Conservation (phyloP, 2,113 vertebrate species). For the Mormoops blainvillei region DNA sequence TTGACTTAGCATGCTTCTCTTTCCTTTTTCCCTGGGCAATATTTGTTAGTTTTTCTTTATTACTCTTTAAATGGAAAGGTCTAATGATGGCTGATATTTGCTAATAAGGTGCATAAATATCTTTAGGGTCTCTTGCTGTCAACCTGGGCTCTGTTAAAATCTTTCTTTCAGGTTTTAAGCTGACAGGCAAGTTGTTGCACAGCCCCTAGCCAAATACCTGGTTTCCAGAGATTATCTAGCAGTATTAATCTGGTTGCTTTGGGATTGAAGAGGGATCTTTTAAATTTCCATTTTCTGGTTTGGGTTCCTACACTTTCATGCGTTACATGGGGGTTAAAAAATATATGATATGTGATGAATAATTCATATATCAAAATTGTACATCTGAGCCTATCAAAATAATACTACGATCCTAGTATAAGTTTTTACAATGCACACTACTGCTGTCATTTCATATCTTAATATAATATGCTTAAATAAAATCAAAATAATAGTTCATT, state of each 20-base stretch:
- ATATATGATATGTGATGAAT: not conserved
- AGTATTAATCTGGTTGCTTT: not conserved
- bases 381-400: not conserved
- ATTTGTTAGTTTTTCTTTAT: not conserved
- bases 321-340: not conserved
- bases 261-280: not conserved
- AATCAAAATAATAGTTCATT: not conserved
- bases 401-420: not conserved
- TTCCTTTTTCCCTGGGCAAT: not conserved
- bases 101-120: too few relatives aligned
- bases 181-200: not conserved
- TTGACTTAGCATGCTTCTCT: not conserved
- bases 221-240: not conserved
- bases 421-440: not conserved
- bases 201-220: not conserved
- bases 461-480: not conserved
- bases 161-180: not conserved
- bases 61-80: not conserved
- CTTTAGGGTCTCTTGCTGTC: too few relatives aligned
- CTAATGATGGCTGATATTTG: not conserved
- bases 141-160: not conserved
- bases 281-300: not conserved
- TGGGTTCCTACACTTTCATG: not conserved
- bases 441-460: not conserved
- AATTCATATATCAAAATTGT: not conserved